phyloP scores from a whole-genome alignment of 2,888 invertebrate genomes.

The Hymenopus coronatus region DNA sequence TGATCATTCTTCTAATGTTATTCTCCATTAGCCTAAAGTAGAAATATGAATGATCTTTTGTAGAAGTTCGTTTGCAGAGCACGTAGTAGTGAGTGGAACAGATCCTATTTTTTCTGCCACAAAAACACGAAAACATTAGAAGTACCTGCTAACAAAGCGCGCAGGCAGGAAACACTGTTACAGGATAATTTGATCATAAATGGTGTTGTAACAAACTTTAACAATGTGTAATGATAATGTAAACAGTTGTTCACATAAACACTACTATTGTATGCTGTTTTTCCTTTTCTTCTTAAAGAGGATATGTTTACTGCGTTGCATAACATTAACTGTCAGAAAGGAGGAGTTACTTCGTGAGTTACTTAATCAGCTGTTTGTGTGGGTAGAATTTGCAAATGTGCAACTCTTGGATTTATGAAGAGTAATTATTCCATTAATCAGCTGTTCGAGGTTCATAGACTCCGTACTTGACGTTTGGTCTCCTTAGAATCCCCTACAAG shows the following conservation, averaged over 20 bases:
- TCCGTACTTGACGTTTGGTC: no score
- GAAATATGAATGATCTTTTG: neutral
- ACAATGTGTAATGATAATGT: neutral
- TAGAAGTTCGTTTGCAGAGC: no score
- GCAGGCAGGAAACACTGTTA: neutral
- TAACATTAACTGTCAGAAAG: neutral
- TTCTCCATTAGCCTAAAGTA: no score
- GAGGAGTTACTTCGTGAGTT: neutral
- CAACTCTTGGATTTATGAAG: no score
- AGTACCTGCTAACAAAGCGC: neutral
- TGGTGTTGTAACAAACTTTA: neutral
- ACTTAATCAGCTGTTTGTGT: neutral
- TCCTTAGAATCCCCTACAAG: no score
- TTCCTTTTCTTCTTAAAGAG: neutral
- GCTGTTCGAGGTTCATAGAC: no score
- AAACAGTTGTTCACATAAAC: neutral
- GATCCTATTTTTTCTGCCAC: neutral
- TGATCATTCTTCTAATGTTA: no score
- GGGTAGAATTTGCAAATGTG: neutral
- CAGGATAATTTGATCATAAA: neutral
- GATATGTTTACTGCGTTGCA: neutral
- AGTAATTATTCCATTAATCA: no score
- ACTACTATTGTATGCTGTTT: neutral
- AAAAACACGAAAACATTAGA: neutral
- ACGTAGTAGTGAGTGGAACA: no score